phyloP scores from a whole-genome alignment of 2,113 vertebrate species.

The Chroicocephalus ridibundus region DNA sequence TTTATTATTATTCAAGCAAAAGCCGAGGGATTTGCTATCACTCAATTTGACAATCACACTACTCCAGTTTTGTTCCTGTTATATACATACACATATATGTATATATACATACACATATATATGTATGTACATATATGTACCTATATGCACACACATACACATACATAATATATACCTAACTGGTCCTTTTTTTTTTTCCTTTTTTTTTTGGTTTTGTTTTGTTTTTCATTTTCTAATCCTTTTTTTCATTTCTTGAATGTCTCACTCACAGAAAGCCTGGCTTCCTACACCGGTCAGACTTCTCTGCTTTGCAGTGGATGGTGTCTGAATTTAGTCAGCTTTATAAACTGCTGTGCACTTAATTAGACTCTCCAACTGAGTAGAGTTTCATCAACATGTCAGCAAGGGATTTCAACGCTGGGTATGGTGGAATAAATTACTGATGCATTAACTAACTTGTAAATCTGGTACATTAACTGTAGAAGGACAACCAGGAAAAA shows the following conservation, averaged over 20 bases:
- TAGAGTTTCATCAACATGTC: constrained; percentile 13
- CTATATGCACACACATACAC: not conserved
- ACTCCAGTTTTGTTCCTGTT: not conserved
- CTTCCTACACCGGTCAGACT: not conserved
- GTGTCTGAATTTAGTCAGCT: constrained; percentile 5
- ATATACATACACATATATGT: not conserved
- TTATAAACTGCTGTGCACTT: constrained; percentile 16
- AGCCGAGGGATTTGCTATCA: not conserved
- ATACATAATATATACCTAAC: not conserved
- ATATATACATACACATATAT: too few species aligned
- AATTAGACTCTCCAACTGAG: constrained; percentile 10
- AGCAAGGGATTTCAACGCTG: not conserved
- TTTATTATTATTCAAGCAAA: not conserved
- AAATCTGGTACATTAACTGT: not conserved
- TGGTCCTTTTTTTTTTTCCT: not conserved
- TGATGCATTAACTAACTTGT: not conserved
- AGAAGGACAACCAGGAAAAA: not conserved
- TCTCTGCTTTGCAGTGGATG: not conserved
- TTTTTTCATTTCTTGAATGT: not conserved
- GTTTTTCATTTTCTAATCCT: not conserved
- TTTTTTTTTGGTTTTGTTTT: too few species aligned
- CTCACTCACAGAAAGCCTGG: not conserved
- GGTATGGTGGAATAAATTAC: not conserved
- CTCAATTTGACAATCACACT: not conserved
- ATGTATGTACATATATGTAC: not conserved